Evolutionary conservation across 1,140 invertebrate genomes (phyloP).

Genomic region (Conopomorpha cramerella): DNA sequence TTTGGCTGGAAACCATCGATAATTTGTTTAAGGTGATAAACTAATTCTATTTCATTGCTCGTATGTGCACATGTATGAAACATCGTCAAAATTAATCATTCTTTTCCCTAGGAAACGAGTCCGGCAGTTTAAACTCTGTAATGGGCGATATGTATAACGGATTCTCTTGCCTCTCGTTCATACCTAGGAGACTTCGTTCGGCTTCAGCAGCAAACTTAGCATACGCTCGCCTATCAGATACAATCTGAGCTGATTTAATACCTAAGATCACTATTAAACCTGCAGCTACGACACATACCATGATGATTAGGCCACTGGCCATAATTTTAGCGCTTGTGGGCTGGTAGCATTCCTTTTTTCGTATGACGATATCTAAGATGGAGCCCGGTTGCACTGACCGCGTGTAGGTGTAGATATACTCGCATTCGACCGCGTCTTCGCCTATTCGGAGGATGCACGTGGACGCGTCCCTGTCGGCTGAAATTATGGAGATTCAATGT

Average conservation of each 20-base stretch:
- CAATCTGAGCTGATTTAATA: constrained; percentile 40
- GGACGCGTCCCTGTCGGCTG: too few relatives aligned
- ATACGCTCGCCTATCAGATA: constrained; percentile 55
- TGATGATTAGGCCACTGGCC: constrained; percentile 33
- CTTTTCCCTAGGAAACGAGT: constrained; percentile 42
- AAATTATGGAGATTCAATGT: too few relatives aligned
- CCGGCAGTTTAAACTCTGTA: constrained; percentile 55
- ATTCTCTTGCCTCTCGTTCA: constrained; percentile 46
- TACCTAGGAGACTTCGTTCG: constrained; percentile 20
- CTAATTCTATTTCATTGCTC: too few relatives aligned
- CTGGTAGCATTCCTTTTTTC: constrained; percentile 38
- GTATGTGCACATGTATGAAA: too few relatives aligned
- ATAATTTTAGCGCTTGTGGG: constrained; percentile 32
- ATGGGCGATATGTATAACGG: constrained; percentile 62
- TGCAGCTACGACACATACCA: constrained; percentile 37
- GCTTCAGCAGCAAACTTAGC: constrained; percentile 52
- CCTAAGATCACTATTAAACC: constrained; percentile 48
- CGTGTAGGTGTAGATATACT: constrained; percentile 55
- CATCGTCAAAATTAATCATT: constrained; percentile 19
- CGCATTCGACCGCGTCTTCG: constrained; percentile 46
- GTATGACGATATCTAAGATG: constrained; percentile 38
- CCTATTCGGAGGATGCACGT: constrained; percentile 49
- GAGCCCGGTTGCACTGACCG: constrained; percentile 15
- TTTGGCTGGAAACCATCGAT: too few relatives aligned
- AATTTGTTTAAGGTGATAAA: too few relatives aligned